Conservation (phyloP, 2,797 vertebrate species). For the Columba guinea region DNA sequence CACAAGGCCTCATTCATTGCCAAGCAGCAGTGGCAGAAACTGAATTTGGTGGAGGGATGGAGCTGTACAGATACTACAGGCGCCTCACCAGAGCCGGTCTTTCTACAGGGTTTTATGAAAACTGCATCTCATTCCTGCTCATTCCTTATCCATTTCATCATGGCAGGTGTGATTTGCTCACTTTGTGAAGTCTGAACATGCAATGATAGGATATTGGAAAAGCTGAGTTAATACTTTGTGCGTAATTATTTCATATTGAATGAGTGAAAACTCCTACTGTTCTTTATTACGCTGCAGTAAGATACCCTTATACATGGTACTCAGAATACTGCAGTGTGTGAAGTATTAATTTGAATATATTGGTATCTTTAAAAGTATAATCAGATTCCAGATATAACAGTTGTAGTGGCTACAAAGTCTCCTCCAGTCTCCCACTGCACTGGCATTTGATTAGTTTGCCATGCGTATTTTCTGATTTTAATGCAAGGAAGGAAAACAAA, state of each 20-base stretch:
- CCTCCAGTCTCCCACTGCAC: not conserved
- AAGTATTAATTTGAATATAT: not conserved
- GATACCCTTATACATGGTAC: not conserved
- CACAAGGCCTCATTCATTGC: not conserved
- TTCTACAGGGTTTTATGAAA: not conserved
- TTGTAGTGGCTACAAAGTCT: not conserved
- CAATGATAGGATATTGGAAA: not conserved
- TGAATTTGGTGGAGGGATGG: fast-evolving
- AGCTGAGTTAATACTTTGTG: not conserved
- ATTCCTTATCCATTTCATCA: not conserved
- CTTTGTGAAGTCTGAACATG: not conserved
- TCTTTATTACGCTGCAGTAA: not conserved
- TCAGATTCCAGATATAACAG: not conserved
- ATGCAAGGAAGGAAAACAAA: not conserved
- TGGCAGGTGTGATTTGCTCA: not conserved
- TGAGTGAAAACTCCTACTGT: not conserved
- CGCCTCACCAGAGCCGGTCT: not conserved
- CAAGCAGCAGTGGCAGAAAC: not conserved
- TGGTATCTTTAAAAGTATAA: not conserved
- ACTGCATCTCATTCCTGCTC: not conserved
- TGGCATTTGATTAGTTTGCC: not conserved
- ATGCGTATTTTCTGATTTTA: not conserved
- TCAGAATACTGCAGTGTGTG: not conserved
- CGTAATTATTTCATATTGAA: not conserved
- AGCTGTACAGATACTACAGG: not conserved